Base-by-base conservation (phyloP, 1,140 invertebrate genomes). In the Vanessa atalanta region DNA sequence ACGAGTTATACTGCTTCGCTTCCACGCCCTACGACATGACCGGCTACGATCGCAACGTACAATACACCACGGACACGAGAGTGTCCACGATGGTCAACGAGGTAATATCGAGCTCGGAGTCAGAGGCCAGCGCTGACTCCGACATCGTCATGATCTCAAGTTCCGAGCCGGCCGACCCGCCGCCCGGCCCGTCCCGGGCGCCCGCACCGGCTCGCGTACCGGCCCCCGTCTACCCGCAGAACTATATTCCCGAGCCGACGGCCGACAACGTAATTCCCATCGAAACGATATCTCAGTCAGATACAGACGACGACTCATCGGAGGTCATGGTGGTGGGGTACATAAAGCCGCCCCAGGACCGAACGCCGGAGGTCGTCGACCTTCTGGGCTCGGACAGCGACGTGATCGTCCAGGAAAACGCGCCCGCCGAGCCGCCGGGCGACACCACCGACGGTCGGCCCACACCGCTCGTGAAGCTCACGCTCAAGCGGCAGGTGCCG, bases 1-100 rank as follows among this genome's bases (percentile, higher is more conserved):
- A 98, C 82, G 98, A 99, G 87, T 94, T 99, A 73, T 95, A 96
- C 76, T 95, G 95, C 86, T 99, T 97, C 94, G 97, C 98, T 51
- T 94, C 95, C 37, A 97, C 96, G 11, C 96, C 97, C 0, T 97
- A 96, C 87, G 97, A 98, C 82, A 95, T 98, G 94, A 93, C 95
- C 63, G 96, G 95, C 26, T 97, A 96, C 82, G 96, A 97, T 83
- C 88, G 94, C 51, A 90, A 93, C 51, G 94, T 94, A 0, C 93
- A 93, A 55, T 95, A 95, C 76, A 90, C 88, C 16, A 88, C 87
- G 15, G 89, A 89, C 61, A 81, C 80, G 5, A 78, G 85, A 7
- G 83, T 87, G 43, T 87, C 85, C 0, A 87, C 85, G 0, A 86
- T 89, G 71, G 80, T 90, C 57, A 93, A 92, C 75, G 90, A 93